Conservation (phyloP, 2,113 vertebrate species). For the Epinephelus moara region DNA sequence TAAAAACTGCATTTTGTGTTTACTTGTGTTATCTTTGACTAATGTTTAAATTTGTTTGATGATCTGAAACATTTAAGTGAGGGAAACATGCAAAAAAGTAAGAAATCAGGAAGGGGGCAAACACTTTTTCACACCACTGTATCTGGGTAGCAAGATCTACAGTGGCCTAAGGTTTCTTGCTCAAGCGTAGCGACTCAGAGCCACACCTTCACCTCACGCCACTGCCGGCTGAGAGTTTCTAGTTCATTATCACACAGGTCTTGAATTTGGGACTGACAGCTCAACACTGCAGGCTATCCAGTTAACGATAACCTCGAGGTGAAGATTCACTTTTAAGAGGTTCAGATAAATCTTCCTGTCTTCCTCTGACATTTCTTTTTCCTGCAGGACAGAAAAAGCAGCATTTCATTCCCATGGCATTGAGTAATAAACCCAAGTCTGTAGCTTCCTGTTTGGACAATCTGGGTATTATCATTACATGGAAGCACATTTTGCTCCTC, state of each 20-base stretch:
- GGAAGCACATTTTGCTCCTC: neutral
- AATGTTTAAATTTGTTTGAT: too few relatives aligned
- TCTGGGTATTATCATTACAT: neutral
- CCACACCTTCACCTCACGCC: slow-evolving; percentile 53
- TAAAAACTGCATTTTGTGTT: too few relatives aligned
- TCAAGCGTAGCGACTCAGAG: slow-evolving; percentile 1
- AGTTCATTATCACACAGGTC: slow-evolving; percentile 37
- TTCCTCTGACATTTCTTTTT: slow-evolving; percentile 18
- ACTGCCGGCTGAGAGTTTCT: slow-evolving; percentile 30
- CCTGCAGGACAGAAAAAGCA: neutral
- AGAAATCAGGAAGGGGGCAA: too few relatives aligned
- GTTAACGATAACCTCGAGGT: slow-evolving; percentile 11
- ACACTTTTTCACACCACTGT: too few relatives aligned
- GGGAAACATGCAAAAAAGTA: too few relatives aligned
- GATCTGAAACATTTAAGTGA: too few relatives aligned
- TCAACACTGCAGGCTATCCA: slow-evolving; percentile 43
- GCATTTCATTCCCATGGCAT: neutral
- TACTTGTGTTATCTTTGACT: too few relatives aligned
- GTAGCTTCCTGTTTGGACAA: slow-evolving; percentile 13
- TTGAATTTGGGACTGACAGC: slow-evolving; percentile 41
- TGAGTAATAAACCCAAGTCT: slow-evolving; percentile 6
- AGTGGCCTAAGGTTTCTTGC: slow-evolving; percentile 25
- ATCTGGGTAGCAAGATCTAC: slow-evolving; percentile 37
- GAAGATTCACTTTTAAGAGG: slow-evolving; percentile 38
- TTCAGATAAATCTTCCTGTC: slow-evolving; percentile 18